Conservation (phyloP, 2,113 vertebrate genomes). For the Etheostoma spectabile region DNA sequence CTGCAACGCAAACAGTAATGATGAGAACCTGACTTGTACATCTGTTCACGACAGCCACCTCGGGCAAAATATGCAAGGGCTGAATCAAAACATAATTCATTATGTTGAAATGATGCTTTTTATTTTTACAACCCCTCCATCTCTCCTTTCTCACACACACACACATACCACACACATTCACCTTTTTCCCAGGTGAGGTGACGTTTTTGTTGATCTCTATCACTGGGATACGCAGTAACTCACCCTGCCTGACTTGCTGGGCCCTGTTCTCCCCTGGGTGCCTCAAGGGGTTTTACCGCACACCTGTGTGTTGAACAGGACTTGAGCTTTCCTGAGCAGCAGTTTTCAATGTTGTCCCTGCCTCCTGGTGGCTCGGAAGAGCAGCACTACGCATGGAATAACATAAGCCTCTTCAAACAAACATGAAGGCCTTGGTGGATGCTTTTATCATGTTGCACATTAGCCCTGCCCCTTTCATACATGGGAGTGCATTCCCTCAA, state of each 20-base stretch:
- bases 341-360: slow-evolving; percentile 54
- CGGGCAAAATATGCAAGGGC: slow-evolving; percentile 74
- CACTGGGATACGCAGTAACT: slow-evolving; percentile 75
- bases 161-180: slow-evolving; percentile 26
- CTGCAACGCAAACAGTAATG: slow-evolving; percentile 76
- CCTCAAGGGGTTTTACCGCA: slow-evolving; percentile 72
- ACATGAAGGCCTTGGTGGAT: slow-evolving; percentile 66
- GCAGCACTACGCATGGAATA: slow-evolving; percentile 52
- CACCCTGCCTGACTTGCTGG: slow-evolving; percentile 76
- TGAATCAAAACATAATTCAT: slow-evolving; percentile 85
- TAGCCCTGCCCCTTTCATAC: slow-evolving; percentile 68
- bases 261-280: slow-evolving; percentile 74
- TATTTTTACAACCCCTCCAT: slow-evolving; percentile 48
- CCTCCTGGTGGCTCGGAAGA: slow-evolving; percentile 67
- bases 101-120: slow-evolving; percentile 69
- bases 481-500: slow-evolving; percentile 72
- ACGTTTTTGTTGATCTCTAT: slow-evolving; percentile 74
- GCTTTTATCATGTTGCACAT: slow-evolving; percentile 78
- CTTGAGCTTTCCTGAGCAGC: slow-evolving; percentile 45
- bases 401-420: slow-evolving; percentile 56
- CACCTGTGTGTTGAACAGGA: slow-evolving; percentile 73
- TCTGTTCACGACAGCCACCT: slow-evolving; percentile 79
- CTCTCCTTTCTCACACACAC: not conserved
- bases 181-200: slow-evolving; percentile 47
- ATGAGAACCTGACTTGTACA: slow-evolving; percentile 81